phyloP scores from a whole-genome alignment of 2,113 vertebrate species.

The Vidua chalybeata region DNA sequence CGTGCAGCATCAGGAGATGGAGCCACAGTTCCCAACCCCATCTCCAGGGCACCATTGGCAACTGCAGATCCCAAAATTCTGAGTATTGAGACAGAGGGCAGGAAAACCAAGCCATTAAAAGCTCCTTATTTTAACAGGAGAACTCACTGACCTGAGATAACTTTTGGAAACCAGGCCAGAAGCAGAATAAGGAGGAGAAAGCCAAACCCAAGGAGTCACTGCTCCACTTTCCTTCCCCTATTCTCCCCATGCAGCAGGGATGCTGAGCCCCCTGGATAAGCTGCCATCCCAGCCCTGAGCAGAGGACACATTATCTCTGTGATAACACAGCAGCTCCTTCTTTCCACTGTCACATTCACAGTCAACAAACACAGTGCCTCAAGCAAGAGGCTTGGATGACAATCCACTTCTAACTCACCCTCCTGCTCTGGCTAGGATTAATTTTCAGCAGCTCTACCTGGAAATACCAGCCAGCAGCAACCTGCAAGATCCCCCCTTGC shows the following conservation, averaged over 20 bases:
- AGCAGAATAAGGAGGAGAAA: not conserved
- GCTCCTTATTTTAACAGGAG: not conserved
- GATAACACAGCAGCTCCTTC: not conserved
- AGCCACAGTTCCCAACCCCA: not conserved
- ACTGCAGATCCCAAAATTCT: not conserved
- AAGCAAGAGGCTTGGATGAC: not conserved
- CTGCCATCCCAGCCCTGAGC: not conserved
- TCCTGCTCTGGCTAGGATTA: not conserved
- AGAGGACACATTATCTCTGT: not conserved
- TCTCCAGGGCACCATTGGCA: not conserved
- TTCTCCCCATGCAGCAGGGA: not conserved
- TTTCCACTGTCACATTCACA: not conserved
- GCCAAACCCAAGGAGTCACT: not conserved
- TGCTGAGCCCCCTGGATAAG: not conserved
- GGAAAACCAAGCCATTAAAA: not conserved
- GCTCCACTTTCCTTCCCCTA: rapidly evolving
- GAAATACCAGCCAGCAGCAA: not conserved
- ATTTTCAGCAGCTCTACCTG: not conserved
- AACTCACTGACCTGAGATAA: not conserved
- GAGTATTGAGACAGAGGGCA: not conserved
- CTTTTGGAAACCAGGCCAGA: not conserved
- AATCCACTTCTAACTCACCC: not conserved
- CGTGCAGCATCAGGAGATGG: not conserved
- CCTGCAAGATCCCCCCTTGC: not conserved
- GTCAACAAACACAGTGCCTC: rapidly evolving